Evolutionary conservation across 2,113 vertebrate genomes (phyloP).

Genomic region (Cnemophilus loriae): DNA sequence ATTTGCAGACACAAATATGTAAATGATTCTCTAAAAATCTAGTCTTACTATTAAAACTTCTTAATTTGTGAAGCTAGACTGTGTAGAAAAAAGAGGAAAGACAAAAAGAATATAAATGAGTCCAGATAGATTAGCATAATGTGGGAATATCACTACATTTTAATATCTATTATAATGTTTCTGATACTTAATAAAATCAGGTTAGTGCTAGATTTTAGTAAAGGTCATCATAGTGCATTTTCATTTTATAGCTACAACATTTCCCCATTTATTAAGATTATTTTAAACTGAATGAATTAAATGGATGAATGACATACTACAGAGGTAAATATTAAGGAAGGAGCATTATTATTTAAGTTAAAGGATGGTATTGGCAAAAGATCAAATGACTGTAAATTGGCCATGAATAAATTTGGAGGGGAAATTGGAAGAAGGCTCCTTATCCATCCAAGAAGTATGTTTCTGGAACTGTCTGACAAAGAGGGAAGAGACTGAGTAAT

Average conservation of each 20-base stretch:
- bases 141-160: constrained; percentile 3
- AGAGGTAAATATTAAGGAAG: constrained; percentile 44
- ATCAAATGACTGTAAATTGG: constrained; percentile 17
- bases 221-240: constrained; percentile 40
- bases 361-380: constrained; percentile 25
- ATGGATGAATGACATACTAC: background rate
- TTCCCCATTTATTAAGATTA: constrained; percentile 50
- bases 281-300: constrained; percentile 25
- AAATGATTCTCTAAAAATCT: background rate
- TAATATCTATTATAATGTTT: constrained; percentile 48
- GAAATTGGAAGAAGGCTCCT: background rate
- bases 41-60: background rate
- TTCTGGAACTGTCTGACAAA: background rate
- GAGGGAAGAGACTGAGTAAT: background rate
- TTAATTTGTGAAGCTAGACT: background rate
- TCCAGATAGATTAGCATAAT: background rate
- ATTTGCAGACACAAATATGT: background rate
- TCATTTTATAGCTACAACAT: constrained; percentile 43
- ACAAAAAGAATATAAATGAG: background rate
- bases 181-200: constrained; percentile 47
- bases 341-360: constrained; percentile 10
- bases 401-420: constrained; percentile 24
- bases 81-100: background rate
- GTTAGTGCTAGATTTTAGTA: constrained; percentile 15
- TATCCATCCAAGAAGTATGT: background rate